Base-by-base conservation (phyloP, 2,888 invertebrate genomes). In the Hyposoter didymator region DNA sequence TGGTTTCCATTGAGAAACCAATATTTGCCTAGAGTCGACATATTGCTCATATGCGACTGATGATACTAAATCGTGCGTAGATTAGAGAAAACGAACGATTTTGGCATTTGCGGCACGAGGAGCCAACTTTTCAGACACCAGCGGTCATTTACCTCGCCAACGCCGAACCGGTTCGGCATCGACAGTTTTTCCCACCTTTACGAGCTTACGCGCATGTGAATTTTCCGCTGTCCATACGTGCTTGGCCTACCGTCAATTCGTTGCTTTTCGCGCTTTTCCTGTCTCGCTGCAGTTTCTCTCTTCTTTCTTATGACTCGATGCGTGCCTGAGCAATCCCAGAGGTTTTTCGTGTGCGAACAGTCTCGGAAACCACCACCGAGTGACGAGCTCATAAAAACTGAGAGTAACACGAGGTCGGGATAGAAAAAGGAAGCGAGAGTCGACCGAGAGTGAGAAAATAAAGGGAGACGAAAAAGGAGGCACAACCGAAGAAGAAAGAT, bases 321-420 rank as follows among this genome's bases (percentile, higher is more conserved):
- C n/a, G n/a, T 64, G 67, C 72, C 47, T 22, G 70, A 35, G 81
- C 81, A 84, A 78, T 78, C 84, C 81, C 73, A 64, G 43, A 79
- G 85, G 76, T 64, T 83, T 84, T 22, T 47, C 78, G 69, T 78
- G 80, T 64, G 79, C 49, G 47, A 83, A 76, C 59, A 47, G 78
- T 86, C 69, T 81, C 78, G 83, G 70, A 78, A 74, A 86, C 75
- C n/a, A n/a, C n/a, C n/a, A n/a, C n/a, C 83, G 80, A 84, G 82
- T 82, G 82, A 87, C 78, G 85, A 82, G 84, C 78, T 84, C 86
- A 87, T 86, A 82, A 86, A 85, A 84, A 82, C 47, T 67, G 59
- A 62, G 81, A 85, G 73, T 64, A 80, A 78, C 70, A 55, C 52
- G 64, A 17, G 17, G 67, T 62, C 62, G 47, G 55, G 39, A 73